Evolutionary conservation across 2,888 invertebrate genomes (phyloP).

Genomic region (Nezara viridula): DNA sequence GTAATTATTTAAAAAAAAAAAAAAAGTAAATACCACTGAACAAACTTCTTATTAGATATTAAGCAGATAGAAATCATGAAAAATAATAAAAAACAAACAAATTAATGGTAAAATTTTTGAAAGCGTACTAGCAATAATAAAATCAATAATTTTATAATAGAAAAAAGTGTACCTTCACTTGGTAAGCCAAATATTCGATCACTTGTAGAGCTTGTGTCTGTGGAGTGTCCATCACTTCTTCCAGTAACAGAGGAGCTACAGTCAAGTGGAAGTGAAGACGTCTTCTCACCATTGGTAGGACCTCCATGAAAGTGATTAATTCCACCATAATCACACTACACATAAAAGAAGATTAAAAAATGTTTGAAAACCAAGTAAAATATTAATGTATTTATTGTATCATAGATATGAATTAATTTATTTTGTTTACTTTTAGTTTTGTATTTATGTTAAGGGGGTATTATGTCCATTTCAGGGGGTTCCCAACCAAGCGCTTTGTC

Average conservation of each 20-base stretch:
- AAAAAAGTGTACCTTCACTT: constrained; percentile 68
- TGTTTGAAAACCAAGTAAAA: background rate
- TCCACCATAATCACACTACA: constrained; percentile 53
- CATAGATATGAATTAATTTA: background rate
- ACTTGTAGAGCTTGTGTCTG: constrained; percentile 72
- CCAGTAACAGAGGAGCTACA: constrained; percentile 57
- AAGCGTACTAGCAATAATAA: constrained; percentile 63
- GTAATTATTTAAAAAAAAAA: too few species aligned
- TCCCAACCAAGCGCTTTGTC: too few species aligned
- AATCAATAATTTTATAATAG: background rate
- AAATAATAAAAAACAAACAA: too few species aligned
- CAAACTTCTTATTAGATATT: too few species aligned
- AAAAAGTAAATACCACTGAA: too few species aligned
- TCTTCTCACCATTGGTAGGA: constrained; percentile 64
- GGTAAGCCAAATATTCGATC: constrained; percentile 69
- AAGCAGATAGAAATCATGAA: too few species aligned
- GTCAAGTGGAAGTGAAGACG: constrained; percentile 70
- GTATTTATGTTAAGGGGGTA: background rate
- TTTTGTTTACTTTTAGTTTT: background rate
- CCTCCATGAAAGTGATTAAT: constrained; percentile 55
- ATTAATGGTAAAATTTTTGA: too few species aligned
- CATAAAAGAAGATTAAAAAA: background rate
- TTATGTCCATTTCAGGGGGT: too few species aligned
- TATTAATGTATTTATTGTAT: background rate
- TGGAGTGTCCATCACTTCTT: constrained; percentile 71